phyloP scores from a whole-genome alignment of 2,113 vertebrate genomes.

The Suricata suricatta region DNA sequence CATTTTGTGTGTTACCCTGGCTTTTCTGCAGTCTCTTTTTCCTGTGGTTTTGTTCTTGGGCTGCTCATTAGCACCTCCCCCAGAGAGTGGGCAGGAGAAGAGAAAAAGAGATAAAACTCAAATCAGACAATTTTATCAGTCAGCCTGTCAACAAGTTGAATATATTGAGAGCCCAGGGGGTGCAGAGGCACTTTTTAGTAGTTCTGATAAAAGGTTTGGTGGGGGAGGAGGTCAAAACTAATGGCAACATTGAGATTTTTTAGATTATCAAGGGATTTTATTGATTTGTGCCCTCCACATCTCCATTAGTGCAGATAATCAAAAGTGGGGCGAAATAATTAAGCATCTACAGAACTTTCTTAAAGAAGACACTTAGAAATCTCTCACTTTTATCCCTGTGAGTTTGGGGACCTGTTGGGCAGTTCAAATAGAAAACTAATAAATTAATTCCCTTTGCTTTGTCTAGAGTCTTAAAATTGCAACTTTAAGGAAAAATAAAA shows the following conservation, averaged over 20 bases:
- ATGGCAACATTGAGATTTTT: slow-evolving; percentile 69
- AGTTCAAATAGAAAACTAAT: slow-evolving; percentile 67
- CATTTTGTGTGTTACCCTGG: slow-evolving; percentile 68
- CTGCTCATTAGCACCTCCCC: slow-evolving; percentile 80
- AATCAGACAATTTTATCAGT: slow-evolving; percentile 80
- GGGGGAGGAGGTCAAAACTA: slow-evolving; percentile 74
- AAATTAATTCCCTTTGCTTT: slow-evolving; percentile 68
- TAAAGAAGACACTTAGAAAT: slow-evolving; percentile 64
- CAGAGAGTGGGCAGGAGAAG: slow-evolving; percentile 78
- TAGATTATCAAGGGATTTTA: slow-evolving; percentile 72
- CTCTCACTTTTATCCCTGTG: slow-evolving; percentile 58
- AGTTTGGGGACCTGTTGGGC: slow-evolving; percentile 50
- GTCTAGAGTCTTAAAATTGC: slow-evolving; percentile 47
- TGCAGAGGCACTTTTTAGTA: slow-evolving; percentile 75
- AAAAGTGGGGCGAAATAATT: slow-evolving; percentile 75
- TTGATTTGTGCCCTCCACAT: slow-evolving; percentile 65
- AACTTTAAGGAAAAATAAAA: slow-evolving; percentile 54
- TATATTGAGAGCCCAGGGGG: slow-evolving; percentile 76
- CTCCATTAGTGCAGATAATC: slow-evolving; percentile 68
- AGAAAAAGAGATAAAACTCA: slow-evolving; percentile 79
- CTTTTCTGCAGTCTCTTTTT: slow-evolving; percentile 71
- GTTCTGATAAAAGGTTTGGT: slow-evolving; percentile 73
- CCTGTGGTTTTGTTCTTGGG: slow-evolving; percentile 75
- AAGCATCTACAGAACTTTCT: slow-evolving; percentile 69
- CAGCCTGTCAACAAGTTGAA: slow-evolving; percentile 79